A percentile compares a stretch with the other conserved stretches of the same genome.
Conservation (phyloP, 2,113 vertebrate species). For the Cercocebus atys region DNA sequence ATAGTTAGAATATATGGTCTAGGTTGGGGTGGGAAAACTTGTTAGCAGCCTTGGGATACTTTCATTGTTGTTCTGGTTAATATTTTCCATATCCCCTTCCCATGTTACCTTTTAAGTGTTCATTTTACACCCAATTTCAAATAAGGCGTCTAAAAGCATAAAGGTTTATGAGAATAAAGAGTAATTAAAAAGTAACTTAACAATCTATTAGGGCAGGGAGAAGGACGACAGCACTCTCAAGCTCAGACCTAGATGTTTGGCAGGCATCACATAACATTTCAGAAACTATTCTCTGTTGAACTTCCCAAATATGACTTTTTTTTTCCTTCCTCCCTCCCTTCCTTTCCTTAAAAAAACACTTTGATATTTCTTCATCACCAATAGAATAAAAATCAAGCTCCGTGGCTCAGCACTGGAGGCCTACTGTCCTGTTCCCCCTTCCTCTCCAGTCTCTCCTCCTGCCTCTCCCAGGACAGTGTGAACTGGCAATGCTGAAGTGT, state of each 20-base stretch:
- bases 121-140: conserved; percentile 7
- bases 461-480: not conserved
- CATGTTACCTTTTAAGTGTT: not conserved
- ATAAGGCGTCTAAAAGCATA: not conserved
- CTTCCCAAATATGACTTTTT: not conserved
- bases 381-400: not conserved
- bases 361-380: not conserved
- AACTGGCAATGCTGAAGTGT: not conserved
- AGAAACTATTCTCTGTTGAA: not conserved
- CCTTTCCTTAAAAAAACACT: not conserved
- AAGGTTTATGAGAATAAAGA: not conserved
- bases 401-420: not conserved
- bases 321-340: not conserved
- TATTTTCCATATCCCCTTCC: not conserved
- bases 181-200: not conserved
- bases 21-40: not conserved
- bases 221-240: not conserved
- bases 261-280: not conserved
- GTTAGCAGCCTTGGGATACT: not conserved
- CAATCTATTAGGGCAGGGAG: not conserved
- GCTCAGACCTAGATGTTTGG: not conserved
- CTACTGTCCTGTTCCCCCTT: not conserved
- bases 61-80: not conserved
- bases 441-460: not conserved
- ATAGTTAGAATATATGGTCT: not conserved